Base-by-base conservation (phyloP, 2,888 invertebrate genomes). In the Phragmatobia fuliginosa region DNA sequence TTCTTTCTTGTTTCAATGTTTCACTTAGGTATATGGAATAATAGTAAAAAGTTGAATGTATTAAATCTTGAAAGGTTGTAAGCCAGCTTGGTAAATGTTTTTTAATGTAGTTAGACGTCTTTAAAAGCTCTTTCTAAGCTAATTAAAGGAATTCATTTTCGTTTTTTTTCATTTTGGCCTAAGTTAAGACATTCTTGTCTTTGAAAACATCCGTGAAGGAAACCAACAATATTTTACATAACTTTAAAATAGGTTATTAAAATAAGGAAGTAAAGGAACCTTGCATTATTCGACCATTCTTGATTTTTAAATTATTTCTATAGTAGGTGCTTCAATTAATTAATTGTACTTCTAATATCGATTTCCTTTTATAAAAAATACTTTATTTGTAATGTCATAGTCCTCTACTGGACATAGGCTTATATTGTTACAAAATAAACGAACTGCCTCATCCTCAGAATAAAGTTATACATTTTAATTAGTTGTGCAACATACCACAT, bases 381-480 rank as follows among this genome's bases (percentile, higher is more conserved):
- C n/a, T n/a, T n/a, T n/a, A n/a, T n/a, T n/a, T n/a, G n/a, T n/a
- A n/a, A n/a, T n/a, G n/a, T n/a, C n/a, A n/a, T n/a, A n/a, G n/a
- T n/a, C n/a, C n/a, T n/a, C n/a, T n/a, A n/a, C n/a, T n/a, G n/a
- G n/a, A n/a, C n/a, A n/a, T n/a, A n/a, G n/a, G n/a, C n/a, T n/a
- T n/a, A n/a, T n/a, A n/a, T n/a, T 45, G 7, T 45, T 45, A 7
- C 21, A 45, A 45, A 45, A 18, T 41, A 18, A 18, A 41, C 18
- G 18, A 18, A 0, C 0, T 18, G 21, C 21, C 18, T 41, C 5
- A 18, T 18, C 18, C 18, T 41, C 18, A 45, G 45, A 45, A 45
- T 45, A 21, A 45, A 45, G 45, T 45, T 45, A 18, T 74, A 71
- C 71, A 67, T 74, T 78, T 80, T 78, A 76, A 80, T 80, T 69